Evolutionary conservation across 2,113 vertebrate species (phyloP).

Genomic region (Turnix velox): DNA sequence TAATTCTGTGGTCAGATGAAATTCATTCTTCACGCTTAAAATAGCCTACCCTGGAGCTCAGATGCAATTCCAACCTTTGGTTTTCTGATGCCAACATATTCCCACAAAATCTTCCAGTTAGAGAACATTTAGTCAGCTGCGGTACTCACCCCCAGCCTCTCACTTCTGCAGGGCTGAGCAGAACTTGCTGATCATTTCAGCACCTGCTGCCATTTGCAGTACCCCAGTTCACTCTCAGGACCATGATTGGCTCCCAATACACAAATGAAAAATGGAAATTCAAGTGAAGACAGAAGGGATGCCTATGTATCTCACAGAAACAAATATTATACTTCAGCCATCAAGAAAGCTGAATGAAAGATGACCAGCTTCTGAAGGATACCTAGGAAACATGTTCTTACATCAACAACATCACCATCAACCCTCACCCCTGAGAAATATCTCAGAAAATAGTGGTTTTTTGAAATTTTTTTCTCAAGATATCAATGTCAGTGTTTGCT

Average conservation of each 20-base stretch:
- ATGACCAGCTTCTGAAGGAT: background rate
- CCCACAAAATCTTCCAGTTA: background rate
- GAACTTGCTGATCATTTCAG: background rate
- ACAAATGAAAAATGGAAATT: background rate
- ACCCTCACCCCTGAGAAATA: background rate
- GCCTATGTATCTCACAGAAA: background rate
- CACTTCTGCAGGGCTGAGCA: background rate
- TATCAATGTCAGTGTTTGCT: background rate
- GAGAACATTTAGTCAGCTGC: background rate
- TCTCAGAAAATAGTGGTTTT: background rate
- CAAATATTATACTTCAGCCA: background rate
- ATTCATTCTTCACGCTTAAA: background rate
- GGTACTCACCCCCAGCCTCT: background rate
- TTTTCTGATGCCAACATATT: background rate
- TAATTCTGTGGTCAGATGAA: background rate
- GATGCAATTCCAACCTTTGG: background rate
- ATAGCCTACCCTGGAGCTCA: background rate
- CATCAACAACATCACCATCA: background rate
- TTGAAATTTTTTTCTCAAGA: background rate
- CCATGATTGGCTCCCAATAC: accelerated
- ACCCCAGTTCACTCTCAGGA: background rate
- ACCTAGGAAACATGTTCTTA: background rate
- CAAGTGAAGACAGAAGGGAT: background rate
- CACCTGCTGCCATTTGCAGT: background rate
- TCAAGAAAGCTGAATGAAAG: background rate